Conservation (phyloP, 2,113 vertebrate genomes). For the Coturnix japonica region DNA sequence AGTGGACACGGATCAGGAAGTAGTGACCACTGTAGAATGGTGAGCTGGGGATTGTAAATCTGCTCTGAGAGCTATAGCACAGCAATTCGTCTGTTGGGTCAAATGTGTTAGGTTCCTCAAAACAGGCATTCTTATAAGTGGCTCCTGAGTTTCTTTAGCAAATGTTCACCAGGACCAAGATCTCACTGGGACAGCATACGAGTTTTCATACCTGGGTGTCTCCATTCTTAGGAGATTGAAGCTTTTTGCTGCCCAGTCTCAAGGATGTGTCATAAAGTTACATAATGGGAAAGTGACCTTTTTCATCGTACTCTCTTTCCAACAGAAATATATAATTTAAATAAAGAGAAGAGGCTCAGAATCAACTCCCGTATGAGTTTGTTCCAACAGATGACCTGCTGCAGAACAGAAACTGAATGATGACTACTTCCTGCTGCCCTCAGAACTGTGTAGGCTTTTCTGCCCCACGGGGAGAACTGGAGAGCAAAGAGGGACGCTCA, state of each 20-base stretch:
- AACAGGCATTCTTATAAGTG: rapidly evolving
- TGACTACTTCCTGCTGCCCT: slow-evolving; percentile 63
- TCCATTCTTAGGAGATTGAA: background rate
- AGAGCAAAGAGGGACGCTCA: slow-evolving; percentile 37
- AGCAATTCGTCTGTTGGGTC: background rate
- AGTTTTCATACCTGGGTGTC: background rate
- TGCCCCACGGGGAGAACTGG: background rate
- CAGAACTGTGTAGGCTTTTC: slow-evolving; percentile 64
- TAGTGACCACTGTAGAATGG: slow-evolving; percentile 51
- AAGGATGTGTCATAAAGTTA: rapidly evolving
- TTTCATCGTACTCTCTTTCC: background rate
- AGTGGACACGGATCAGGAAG: background rate
- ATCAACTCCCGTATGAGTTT: slow-evolving; percentile 32
- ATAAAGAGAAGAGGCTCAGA: slow-evolving; percentile 52
- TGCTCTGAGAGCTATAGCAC: rapidly evolving
- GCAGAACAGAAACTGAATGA: slow-evolving; percentile 50
- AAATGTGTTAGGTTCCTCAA: background rate
- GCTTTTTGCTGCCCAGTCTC: background rate
- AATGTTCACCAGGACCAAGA: background rate
- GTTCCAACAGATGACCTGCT: slow-evolving; percentile 57
- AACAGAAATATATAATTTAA: slow-evolving; percentile 57
- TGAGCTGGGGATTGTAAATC: background rate
- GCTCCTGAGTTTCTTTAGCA: too few species aligned
- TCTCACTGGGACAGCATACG: background rate
- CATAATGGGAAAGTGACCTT: background rate